Evolutionary conservation across 92 coral and sea anemone genomes (phyloP).

Genomic region (Heteractis magnifica): DNA sequence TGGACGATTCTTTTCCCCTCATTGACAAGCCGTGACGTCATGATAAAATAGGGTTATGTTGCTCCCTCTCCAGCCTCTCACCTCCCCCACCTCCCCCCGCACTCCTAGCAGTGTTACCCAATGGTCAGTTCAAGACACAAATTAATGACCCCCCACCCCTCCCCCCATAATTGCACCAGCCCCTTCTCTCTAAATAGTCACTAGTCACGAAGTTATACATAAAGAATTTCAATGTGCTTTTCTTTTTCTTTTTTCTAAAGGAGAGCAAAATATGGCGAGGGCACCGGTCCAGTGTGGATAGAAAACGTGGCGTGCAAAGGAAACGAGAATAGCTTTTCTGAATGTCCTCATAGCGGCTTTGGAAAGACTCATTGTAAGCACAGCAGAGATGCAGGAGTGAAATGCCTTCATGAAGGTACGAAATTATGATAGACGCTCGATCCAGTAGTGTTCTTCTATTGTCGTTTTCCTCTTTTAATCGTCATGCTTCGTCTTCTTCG

Average conservation of each 20-base stretch:
- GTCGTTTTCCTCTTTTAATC: neutral
- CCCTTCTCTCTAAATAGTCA: too few species aligned
- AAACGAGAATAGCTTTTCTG: conserved; percentile 36
- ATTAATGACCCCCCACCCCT: too few species aligned
- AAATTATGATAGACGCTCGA: neutral
- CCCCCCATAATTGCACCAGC: too few species aligned
- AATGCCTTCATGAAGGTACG: conserved; percentile 59
- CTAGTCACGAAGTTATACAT: too few species aligned
- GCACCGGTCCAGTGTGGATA: conserved; percentile 57
- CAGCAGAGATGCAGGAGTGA: conserved; percentile 56
- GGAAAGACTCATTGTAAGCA: conserved; percentile 37
- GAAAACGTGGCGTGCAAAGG: conserved; percentile 51
- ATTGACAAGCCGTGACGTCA: too few species aligned
- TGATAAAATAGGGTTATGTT: too few species aligned
- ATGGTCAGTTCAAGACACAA: too few species aligned
- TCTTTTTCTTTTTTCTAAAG: neutral
- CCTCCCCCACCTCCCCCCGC: too few species aligned
- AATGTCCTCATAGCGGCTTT: conserved; percentile 42
- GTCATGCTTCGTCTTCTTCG: neutral
- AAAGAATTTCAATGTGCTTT: neutral
- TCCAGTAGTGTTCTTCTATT: neutral
- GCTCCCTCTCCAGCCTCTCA: too few species aligned
- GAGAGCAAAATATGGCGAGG: conserved; percentile 50
- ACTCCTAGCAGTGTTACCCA: too few species aligned
- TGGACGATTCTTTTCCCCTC: too few species aligned